These are phyloP conservation scores for Muntiacus reevesi DNA, from an alignment of 2,113 vertebrate species.

Conservation along the genomic window DNA sequence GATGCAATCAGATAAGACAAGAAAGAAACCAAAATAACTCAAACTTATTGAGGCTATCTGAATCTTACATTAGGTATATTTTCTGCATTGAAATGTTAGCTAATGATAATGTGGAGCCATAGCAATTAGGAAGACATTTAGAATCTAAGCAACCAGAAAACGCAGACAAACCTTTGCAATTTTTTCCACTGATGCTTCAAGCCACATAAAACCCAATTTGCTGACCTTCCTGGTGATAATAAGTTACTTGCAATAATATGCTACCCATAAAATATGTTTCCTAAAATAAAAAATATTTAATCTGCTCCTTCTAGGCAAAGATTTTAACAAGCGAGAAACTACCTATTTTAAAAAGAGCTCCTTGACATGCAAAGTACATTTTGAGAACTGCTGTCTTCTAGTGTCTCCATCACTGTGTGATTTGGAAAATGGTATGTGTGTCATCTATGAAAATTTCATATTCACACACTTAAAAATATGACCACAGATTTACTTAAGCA, in stretches of 20 bases:
- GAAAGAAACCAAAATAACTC: background rate
- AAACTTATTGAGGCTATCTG: background rate
- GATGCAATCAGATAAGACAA: background rate
- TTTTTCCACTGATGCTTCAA: background rate
- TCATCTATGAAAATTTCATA: background rate
- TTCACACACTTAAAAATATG: background rate
- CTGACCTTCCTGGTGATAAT: background rate
- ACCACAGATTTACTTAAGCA: background rate
- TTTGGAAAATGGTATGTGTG: background rate
- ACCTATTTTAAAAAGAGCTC: background rate
- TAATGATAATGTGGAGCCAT: background rate
- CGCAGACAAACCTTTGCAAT: background rate
- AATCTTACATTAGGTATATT: background rate
- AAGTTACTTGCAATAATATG: background rate
- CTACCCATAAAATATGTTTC: background rate
- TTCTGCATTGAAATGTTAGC: background rate
- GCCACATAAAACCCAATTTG: background rate
- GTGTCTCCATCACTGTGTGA: background rate
- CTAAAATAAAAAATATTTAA: background rate
- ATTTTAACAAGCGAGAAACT: background rate
- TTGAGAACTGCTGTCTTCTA: background rate
- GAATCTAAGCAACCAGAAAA: background rate
- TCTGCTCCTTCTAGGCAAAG: background rate
- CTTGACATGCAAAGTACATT: background rate
- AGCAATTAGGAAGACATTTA: background rate